These are phyloP conservation scores for Oncorhynchus masou DNA, from an alignment of 2,113 vertebrate species.

Conservation along the genomic window DNA sequence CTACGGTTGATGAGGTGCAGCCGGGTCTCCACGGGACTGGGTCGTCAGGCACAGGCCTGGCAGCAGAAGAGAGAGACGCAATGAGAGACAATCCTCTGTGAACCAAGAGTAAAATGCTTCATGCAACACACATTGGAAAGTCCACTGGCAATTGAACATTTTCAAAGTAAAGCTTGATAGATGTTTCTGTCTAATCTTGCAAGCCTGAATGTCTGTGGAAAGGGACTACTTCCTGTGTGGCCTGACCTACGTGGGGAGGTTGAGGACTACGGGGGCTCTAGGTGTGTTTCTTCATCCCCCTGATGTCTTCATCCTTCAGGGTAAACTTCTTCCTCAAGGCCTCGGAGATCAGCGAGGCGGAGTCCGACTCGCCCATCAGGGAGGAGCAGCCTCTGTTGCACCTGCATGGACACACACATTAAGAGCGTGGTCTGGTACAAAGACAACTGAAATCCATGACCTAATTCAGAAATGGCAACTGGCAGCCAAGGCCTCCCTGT, in stretches of 20 bases:
- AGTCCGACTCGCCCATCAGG: constrained; percentile 86
- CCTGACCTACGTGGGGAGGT: constrained; percentile 59
- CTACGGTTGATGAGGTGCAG: constrained; percentile 43
- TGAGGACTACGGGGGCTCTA: constrained; percentile 41
- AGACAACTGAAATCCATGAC: too few relatives aligned
- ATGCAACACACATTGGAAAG: constrained; percentile 5
- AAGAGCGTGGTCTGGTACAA: too few relatives aligned
- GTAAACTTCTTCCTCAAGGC: constrained; percentile 93
- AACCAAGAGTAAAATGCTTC: background rate
- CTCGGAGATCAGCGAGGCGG: constrained; percentile 89
- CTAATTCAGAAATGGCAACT: too few relatives aligned
- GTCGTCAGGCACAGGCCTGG: constrained; percentile 55
- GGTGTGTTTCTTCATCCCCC: constrained; percentile 69
- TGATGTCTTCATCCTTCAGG: constrained; percentile 86
- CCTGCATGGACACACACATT: constrained; percentile 46
- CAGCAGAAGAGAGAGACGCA: constrained; percentile 33
- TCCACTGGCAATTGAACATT: background rate
- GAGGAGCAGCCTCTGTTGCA: constrained; percentile 83
- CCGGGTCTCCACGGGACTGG: constrained; percentile 47
- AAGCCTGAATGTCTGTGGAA: too few relatives aligned
- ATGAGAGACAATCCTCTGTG: constrained; percentile 15
- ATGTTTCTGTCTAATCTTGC: too few relatives aligned
- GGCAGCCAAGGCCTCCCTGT: too few relatives aligned
- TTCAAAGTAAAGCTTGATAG: background rate
- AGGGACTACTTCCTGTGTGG: too few relatives aligned